Percentiles rank a stretch among this genome's conserved stretches.
Conservation (phyloP, 2,797 vertebrate species). For the Pelobates cultripes region DNA sequence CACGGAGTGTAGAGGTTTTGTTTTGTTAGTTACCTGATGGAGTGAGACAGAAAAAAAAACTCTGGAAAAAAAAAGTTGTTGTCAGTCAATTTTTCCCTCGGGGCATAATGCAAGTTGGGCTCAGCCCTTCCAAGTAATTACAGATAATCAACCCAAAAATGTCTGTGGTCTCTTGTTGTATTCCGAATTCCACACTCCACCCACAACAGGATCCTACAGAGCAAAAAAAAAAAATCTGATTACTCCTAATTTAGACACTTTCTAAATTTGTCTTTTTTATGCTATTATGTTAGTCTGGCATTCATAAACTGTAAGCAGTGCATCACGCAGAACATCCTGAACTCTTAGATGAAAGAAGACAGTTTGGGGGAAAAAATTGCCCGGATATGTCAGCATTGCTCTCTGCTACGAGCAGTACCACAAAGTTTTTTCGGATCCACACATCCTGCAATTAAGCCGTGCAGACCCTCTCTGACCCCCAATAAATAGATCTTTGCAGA, state of each 20-base stretch:
- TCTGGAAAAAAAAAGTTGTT: slow-evolving; percentile 72
- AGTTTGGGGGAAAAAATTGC: neutral
- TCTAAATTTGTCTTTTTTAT: slow-evolving; percentile 32
- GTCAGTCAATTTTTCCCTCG: slow-evolving; percentile 66
- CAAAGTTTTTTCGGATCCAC: neutral
- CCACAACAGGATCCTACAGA: slow-evolving; percentile 65
- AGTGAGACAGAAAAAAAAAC: slow-evolving; percentile 65
- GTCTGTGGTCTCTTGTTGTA: slow-evolving; percentile 64
- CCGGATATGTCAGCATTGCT: slow-evolving; percentile 20
- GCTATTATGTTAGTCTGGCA: slow-evolving; percentile 2
- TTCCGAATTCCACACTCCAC: slow-evolving; percentile 75
- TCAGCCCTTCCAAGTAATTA: slow-evolving; percentile 77
- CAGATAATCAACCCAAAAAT: slow-evolving; percentile 78
- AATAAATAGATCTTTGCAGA: neutral
- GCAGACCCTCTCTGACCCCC: slow-evolving; percentile 5
- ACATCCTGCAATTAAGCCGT: slow-evolving; percentile 31
- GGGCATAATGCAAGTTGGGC: slow-evolving; percentile 62
- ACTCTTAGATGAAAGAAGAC: slow-evolving; percentile 27
- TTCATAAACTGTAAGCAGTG: slow-evolving; percentile 30
- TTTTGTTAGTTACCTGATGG: slow-evolving; percentile 67
- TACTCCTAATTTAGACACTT: slow-evolving; percentile 53
- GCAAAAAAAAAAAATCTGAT: slow-evolving; percentile 45
- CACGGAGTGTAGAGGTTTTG: slow-evolving; percentile 60
- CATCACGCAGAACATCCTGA: slow-evolving; percentile 29
- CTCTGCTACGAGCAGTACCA: neutral